These are phyloP conservation scores for Epinephelus cyanopodus DNA, from an alignment of 2,113 vertebrate genomes.

Conservation along the genomic window DNA sequence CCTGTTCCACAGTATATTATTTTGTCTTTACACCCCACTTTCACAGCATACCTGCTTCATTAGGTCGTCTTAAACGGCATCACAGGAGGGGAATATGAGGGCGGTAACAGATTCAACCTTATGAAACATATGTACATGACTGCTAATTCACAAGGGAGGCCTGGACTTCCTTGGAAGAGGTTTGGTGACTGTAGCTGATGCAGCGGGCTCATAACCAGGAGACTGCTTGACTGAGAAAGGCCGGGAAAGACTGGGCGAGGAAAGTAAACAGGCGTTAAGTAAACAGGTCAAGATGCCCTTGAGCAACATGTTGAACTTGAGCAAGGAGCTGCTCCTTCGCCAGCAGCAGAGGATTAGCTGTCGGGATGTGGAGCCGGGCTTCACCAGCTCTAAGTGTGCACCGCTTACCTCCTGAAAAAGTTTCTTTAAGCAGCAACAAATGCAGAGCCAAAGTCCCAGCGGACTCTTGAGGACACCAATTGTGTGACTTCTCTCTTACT, in stretches of 20 bases:
- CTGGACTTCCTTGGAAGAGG: slow-evolving; percentile 4
- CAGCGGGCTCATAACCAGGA: neutral
- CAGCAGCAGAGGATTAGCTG: neutral
- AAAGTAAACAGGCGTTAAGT: slow-evolving; percentile 34
- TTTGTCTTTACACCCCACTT: neutral
- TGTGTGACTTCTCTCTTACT: slow-evolving; percentile 16
- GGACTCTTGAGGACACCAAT: neutral
- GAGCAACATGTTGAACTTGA: slow-evolving; percentile 26
- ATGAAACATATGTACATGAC: neutral
- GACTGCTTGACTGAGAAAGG: slow-evolving; percentile 19
- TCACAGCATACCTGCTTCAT: slow-evolving; percentile 4
- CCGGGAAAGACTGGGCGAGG: neutral
- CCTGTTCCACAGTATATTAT: neutral
- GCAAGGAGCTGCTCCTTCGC: slow-evolving; percentile 10
- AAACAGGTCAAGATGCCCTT: slow-evolving; percentile 49
- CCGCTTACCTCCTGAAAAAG: neutral
- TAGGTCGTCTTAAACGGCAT: neutral
- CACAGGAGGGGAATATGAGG: neutral
- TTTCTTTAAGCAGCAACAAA: neutral
- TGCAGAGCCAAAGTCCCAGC: neutral
- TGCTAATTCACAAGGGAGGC: neutral
- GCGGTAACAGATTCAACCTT: neutral
- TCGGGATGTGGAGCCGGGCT: neutral
- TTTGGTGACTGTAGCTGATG: neutral
- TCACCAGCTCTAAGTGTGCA: neutral